Evolutionary conservation across 2,113 vertebrate genomes (phyloP).

Genomic region (Sakesphorus luctuosus): DNA sequence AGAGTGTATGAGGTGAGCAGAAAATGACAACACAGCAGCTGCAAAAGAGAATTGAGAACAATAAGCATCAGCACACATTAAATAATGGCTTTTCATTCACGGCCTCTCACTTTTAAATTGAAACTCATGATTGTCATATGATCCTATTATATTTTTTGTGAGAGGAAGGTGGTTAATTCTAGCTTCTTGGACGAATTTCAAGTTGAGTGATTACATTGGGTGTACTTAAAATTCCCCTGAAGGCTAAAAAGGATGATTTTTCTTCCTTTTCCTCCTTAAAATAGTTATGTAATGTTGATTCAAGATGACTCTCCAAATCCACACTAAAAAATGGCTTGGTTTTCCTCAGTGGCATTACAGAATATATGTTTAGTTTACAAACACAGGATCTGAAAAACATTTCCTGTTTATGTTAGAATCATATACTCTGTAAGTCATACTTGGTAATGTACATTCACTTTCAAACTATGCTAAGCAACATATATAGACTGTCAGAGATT

Average conservation of each 20-base stretch:
- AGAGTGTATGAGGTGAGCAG: not conserved
- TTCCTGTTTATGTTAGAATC: not conserved
- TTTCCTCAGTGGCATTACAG: not conserved
- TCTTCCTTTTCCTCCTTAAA: not conserved
- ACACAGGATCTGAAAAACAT: not conserved
- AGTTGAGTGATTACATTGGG: not conserved
- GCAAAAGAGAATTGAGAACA: not conserved
- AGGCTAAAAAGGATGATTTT: not conserved
- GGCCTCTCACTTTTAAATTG: not conserved
- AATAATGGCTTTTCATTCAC: not conserved
- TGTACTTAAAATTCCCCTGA: not conserved
- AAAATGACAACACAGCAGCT: fast-evolving
- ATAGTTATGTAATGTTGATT: not conserved
- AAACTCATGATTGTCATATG: not conserved
- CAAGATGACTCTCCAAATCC: not conserved
- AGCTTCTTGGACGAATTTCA: not conserved
- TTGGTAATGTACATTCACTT: not conserved
- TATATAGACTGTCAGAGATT: not conserved
- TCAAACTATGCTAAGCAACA: not conserved
- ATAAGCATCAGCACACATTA: not conserved
- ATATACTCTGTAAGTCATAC: not conserved
- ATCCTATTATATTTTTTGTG: not conserved
- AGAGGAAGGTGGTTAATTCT: not conserved
- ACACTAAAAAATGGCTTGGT: not conserved
- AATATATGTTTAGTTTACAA: not conserved